Evolutionary conservation across 64 coral and sea anemone species (phyloP), one percentile per base, ranked within the genome.

Genomic region (Dendronephthya gigantea): DNA sequence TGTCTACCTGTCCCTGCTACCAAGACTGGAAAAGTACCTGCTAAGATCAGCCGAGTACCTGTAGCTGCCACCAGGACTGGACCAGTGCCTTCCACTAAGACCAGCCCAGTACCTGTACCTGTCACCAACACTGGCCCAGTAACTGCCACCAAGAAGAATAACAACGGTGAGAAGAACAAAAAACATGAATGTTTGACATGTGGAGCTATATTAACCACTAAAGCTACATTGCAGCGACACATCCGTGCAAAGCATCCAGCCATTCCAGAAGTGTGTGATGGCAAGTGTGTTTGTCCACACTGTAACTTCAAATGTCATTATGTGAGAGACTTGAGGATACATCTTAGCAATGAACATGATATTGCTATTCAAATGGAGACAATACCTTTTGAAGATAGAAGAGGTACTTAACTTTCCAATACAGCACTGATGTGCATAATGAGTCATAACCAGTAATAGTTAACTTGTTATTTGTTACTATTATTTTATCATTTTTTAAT

Each of bases 291-390:
- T 36, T 86, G 85, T 70, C 34, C 68, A 33, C 50, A n/a, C n/a
- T 86, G 55, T 86, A 38, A 48, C 51, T 86, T 86, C 68, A 86
- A 86, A 86, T 86, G 85, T 86, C 85, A 86, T 66, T 41, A 70
- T 41, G 48, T 45, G 40, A 39, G 39, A 86, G 62, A 86, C 51
- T 35, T 86, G 41, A 86, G 41, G 51, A 40, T 69, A 68, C 85
- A 66, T 45, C 62, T 86, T 66, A 38, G 29, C 30, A 19, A 35
- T 15, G 35, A 19, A 48, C 83, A 84, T 25, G 34, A 47, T 27
- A 15, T 48, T 52, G 40, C 22, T 7, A 50, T 84, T 49, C n/a
- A 32, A 50, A 28, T 33, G 25, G 49, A 39, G 49, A 28, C 83
- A 49, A 35, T 50, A 30, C 38, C 40, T 15, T 2, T 50, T 30